Conservation (phyloP, 2,888 invertebrate genomes). For the Mesorhabditis spiculigera region DNA sequence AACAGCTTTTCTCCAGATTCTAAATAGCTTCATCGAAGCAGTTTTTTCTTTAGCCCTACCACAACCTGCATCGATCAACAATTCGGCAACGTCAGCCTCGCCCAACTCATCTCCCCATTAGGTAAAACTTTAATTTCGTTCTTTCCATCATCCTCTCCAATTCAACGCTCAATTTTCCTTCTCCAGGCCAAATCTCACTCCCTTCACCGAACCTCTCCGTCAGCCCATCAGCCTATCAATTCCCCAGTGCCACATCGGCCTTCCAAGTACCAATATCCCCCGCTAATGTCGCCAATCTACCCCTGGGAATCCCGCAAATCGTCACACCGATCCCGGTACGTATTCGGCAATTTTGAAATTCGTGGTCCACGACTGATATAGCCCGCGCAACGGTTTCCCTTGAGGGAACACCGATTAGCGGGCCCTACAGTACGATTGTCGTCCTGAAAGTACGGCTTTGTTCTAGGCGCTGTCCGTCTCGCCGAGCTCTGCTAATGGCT, state of each 20-base stretch:
- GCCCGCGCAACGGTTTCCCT: no score
- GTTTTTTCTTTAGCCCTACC: not conserved
- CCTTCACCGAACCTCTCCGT: no score
- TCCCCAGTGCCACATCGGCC: not conserved
- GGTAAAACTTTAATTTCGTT: not conserved
- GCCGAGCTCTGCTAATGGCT: not conserved
- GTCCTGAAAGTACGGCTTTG: not conserved
- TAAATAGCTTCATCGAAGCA: not conserved
- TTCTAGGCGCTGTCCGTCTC: not conserved
- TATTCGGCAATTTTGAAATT: not conserved
- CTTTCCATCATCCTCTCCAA: no score
- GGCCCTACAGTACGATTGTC: no score
- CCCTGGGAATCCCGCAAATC: not conserved
- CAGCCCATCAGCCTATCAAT: no score
- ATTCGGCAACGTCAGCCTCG: not conserved
- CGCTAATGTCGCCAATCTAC: not conserved
- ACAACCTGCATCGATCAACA: not conserved
- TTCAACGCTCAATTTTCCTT: no score
- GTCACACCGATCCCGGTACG: constrained; percentile 2
- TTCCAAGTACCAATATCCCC: not conserved
- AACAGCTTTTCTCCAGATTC: not conserved
- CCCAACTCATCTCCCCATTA: constrained; percentile 4
- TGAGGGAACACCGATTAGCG: no score
- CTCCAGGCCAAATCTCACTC: no score
- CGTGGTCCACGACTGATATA: no score